These are phyloP conservation scores for Aeoliscus strigatus DNA, from an alignment of 2,797 vertebrate species.

Conservation along the genomic window DNA sequence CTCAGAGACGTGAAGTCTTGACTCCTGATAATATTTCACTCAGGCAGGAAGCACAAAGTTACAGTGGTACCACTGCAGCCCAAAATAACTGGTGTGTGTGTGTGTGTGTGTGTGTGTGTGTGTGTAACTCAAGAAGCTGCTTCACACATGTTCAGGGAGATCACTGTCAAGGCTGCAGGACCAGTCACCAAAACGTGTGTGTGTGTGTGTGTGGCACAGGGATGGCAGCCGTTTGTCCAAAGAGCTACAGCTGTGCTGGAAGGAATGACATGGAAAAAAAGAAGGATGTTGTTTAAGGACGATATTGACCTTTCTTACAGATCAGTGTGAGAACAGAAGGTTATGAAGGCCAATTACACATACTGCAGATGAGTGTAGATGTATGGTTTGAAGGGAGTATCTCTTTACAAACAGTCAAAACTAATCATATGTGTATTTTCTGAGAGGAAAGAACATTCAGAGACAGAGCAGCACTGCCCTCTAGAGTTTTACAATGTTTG, in stretches of 20 bases:
- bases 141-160: slow-evolving; percentile 79
- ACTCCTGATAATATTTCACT: slow-evolving; percentile 69
- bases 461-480: slow-evolving; percentile 37
- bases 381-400: slow-evolving; percentile 11
- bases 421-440: slow-evolving; percentile 10
- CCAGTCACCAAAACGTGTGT: slow-evolving; percentile 29
- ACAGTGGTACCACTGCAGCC: slow-evolving; percentile 58
- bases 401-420: slow-evolving; percentile 18
- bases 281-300: slow-evolving; percentile 20
- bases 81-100: slow-evolving; percentile 76
- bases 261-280: slow-evolving; percentile 35
- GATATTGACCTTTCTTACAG: slow-evolving; percentile 13
- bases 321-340: slow-evolving; percentile 21
- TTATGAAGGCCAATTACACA: too few relatives aligned
- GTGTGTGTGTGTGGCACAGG: slow-evolving; percentile 22
- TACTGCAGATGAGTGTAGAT: slow-evolving; percentile 7
- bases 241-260: slow-evolving; percentile 38
- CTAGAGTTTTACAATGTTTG: slow-evolving; percentile 24
- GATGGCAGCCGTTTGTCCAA: slow-evolving; percentile 19
- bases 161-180: slow-evolving; percentile 81
- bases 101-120: slow-evolving; percentile 18
- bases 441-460: background rate
- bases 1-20: slow-evolving; percentile 43
- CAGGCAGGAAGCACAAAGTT: slow-evolving; percentile 50
- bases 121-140: slow-evolving; percentile 77